Percentiles rank a stretch among this genome's conserved stretches.
phyloP scores from a whole-genome alignment of 2,113 vertebrate genomes.

The Promerops cafer region DNA sequence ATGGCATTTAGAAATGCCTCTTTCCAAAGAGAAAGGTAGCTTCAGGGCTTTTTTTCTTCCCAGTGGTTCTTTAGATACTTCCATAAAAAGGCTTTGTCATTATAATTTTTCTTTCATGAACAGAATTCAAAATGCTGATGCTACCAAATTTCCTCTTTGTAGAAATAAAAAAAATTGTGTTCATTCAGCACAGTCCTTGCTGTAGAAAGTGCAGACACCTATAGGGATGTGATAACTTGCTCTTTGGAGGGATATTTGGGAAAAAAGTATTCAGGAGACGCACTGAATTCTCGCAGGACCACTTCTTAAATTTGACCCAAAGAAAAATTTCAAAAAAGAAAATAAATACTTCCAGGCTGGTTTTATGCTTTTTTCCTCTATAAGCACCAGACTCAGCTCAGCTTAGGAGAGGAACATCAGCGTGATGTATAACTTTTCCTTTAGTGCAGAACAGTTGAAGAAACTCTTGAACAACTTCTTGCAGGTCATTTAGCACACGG shows the following conservation, averaged over 20 bases:
- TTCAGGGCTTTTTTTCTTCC: neutral
- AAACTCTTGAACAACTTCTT: neutral
- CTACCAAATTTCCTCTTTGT: constrained; percentile 6
- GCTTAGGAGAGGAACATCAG: neutral
- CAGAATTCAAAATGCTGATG: constrained; percentile 18
- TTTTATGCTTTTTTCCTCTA: neutral
- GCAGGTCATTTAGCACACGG: neutral
- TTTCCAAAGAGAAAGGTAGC: constrained; percentile 21
- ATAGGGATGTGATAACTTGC: neutral
- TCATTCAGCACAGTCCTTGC: neutral
- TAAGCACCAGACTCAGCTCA: neutral
- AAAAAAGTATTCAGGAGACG: neutral
- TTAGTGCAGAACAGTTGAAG: neutral
- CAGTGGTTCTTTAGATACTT: constrained; percentile 6
- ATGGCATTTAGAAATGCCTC: constrained; percentile 30
- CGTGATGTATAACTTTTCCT: neutral
- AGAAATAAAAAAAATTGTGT: constrained; percentile 16
- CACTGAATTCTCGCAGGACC: neutral
- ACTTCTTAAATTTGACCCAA: neutral
- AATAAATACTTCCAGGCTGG: neutral
- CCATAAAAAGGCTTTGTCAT: constrained; percentile 20
- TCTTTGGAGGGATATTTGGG: neutral
- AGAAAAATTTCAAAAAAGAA: neutral
- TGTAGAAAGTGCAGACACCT: neutral
- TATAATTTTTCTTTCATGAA: constrained; percentile 23